Base-by-base conservation (phyloP, 2,797 vertebrate species). In the Sus cebifrons region DNA sequence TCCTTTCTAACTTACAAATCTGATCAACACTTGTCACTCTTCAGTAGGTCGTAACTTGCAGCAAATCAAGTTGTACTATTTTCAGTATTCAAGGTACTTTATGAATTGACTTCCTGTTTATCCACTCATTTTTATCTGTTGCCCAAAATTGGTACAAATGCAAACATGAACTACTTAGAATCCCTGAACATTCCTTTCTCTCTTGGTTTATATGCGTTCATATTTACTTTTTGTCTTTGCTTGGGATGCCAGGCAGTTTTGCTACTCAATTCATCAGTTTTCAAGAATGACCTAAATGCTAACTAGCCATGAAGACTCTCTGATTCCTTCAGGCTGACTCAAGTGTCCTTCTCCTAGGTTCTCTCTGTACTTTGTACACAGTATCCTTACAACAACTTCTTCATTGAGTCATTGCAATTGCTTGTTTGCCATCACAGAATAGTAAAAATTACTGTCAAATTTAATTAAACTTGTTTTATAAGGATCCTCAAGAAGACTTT, bases 381-480 rank as follows among this genome's bases (percentile, higher is more conserved):
- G 27, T 17, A 86, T 86, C 14, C 56, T 86, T 62, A n/a, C 32
- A 54, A 67, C 23, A 60, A 67, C 20, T 32, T 14, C 5, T 44
- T 94, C 20, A 44, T 9, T n/a, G 14, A 62, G 40, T 92, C 15
- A 78, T 11, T 64, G 16, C 60, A 32, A 86, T 29, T 36, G 9
- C 64, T 87, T 86, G 9, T 88, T 87, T 87, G 18, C 15, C 36
- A 67, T 60, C 62, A 70, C 8, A 21, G 11, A n/a, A n/a, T 2
- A 74, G 78, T 81, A 89, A 96, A 94, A 89, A 44, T 40, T 60
- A 82, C 23, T 67, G 32, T 77, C 36, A 67, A 91, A 93, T 88
- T 77, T 65, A 96, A 81, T 13, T 71, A 86, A 27, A 64, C 4
- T 54, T 60, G 6, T 86, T 78, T 95, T 13, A 88, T 49, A 58